Conservation (phyloP, 2,888 invertebrate genomes). For the Pollenia angustigena region DNA sequence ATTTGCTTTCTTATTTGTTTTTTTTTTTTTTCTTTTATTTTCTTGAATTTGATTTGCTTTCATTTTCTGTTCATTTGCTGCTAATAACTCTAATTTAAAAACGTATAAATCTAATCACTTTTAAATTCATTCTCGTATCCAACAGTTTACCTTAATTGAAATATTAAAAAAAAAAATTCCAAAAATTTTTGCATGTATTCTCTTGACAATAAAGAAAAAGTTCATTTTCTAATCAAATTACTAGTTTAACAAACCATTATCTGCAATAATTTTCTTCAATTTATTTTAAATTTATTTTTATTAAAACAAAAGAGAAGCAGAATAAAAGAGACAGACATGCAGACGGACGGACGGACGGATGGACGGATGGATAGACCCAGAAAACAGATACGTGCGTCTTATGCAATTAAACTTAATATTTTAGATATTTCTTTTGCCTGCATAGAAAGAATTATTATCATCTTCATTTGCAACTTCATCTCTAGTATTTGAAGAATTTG, state of each 20-base stretch:
- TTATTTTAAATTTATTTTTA: slow-evolving; percentile 27
- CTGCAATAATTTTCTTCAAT: slow-evolving; percentile 46
- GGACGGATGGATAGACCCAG: neutral
- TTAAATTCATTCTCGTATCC: slow-evolving; percentile 8
- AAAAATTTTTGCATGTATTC: neutral
- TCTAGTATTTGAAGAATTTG: neutral
- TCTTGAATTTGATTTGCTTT: neutral
- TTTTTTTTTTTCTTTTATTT: neutral
- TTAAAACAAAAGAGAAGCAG: neutral
- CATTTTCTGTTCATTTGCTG: neutral
- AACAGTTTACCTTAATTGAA: slow-evolving; percentile 55
- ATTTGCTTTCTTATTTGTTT: no score
- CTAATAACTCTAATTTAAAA: slow-evolving; percentile 29
- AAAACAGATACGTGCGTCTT: neutral
- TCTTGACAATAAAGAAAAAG: slow-evolving; percentile 16
- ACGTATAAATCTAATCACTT: slow-evolving; percentile 46
- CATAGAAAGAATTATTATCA: neutral
- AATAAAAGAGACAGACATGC: neutral
- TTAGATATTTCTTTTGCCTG: slow-evolving; percentile 7
- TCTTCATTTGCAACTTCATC: neutral
- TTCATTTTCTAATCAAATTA: slow-evolving; percentile 49
- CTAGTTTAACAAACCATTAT: slow-evolving; percentile 46
- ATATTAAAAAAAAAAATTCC: slow-evolving; percentile 10
- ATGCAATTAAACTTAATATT: slow-evolving; percentile 25
- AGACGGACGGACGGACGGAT: neutral